These are phyloP conservation scores for Diarsia brunnea DNA, from an alignment of 2,888 invertebrate genomes.

Conservation along the genomic window DNA sequence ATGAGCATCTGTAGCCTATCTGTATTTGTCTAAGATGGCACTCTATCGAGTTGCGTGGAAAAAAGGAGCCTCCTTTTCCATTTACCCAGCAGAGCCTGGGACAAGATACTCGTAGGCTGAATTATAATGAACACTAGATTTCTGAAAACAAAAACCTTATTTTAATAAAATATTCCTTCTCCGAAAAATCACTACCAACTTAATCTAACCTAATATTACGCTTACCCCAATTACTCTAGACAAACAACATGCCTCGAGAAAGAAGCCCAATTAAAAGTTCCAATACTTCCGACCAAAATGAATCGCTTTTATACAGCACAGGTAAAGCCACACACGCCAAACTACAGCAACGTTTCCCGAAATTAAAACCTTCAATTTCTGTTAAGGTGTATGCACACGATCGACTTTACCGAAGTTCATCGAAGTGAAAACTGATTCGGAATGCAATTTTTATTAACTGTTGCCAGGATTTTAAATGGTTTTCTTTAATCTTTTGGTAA, in stretches of 20 bases:
- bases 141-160: not conserved
- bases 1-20: not conserved
- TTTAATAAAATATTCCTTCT: not conserved
- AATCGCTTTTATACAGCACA: constrained; percentile 28
- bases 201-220: not conserved
- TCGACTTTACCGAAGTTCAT: not conserved
- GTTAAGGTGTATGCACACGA: constrained; percentile 20
- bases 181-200: not conserved
- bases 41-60: too few relatives aligned
- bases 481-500: not conserved
- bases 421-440: not conserved
- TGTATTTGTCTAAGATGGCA: not conserved
- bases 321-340: constrained; percentile 49
- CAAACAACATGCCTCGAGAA: constrained; percentile 25
- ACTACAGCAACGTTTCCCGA: constrained; percentile 35
- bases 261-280: constrained; percentile 59
- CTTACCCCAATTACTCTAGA: not conserved
- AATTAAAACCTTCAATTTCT: constrained; percentile 47
- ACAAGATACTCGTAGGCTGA: not conserved
- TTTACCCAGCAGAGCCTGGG: not conserved
- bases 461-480: not conserved
- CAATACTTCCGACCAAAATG: constrained; percentile 54
- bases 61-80: not conserved
- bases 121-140: not conserved
- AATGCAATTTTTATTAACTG: not conserved